Conservation (phyloP, 2,113 vertebrate species). For the Coregonus clupeaformis region DNA sequence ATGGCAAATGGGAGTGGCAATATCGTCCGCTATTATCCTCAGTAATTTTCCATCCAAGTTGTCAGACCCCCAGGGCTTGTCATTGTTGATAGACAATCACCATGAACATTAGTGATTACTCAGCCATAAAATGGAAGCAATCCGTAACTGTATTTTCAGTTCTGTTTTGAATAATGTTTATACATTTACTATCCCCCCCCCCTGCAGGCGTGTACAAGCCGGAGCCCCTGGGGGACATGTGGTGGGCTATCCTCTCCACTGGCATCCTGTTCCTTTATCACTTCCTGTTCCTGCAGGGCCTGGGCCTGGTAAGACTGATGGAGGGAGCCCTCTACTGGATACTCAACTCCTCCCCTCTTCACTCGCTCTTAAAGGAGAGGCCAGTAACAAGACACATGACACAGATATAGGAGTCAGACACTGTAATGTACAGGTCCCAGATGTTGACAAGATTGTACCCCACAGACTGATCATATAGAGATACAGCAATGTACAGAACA, state of each 20-base stretch:
- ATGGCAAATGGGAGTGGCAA: no score
- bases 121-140: not conserved
- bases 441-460: not conserved
- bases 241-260: conserved; percentile 91
- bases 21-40: no score
- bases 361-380: not conserved
- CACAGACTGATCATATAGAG: not conserved
- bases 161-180: not conserved
- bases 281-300: conserved; percentile 88
- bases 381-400: not conserved
- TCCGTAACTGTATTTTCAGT: not conserved
- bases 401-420: not conserved
- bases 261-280: conserved; percentile 98
- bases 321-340: conserved; percentile 59
- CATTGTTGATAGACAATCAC: no score
- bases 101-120: no score
- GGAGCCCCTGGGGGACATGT: conserved; percentile 90
- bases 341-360: not conserved
- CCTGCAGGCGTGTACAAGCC: conserved; percentile 89
- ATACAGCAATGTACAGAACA: not conserved
- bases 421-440: not conserved
- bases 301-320: conserved; percentile 88
- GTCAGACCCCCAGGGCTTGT: no score
- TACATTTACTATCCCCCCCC: not conserved
- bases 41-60: no score